These are phyloP conservation scores for Chlorops oryzae DNA, from an alignment of 1,140 invertebrate genomes.

Conservation along the genomic window DNA sequence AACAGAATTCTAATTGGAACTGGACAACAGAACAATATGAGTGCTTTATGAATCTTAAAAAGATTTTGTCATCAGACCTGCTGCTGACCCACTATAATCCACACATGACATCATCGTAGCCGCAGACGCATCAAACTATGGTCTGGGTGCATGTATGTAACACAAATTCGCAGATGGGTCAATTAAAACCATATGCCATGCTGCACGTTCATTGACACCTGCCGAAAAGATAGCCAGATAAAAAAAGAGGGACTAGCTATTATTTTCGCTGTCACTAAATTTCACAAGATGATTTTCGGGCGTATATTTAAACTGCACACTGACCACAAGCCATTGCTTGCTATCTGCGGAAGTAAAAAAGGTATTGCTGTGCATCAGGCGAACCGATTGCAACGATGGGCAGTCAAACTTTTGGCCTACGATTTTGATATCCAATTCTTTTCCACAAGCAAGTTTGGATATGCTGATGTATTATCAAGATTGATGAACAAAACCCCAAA, in stretches of 20 bases:
- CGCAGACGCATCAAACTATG: constrained; percentile 12
- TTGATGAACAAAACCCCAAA: too few relatives aligned
- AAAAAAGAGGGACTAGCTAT: constrained; percentile 49
- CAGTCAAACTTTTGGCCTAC: too few relatives aligned
- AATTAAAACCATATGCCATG: too few relatives aligned
- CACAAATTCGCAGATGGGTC: constrained; percentile 24
- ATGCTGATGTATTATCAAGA: too few relatives aligned
- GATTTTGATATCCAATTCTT: constrained; percentile 24
- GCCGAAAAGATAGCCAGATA: constrained; percentile 46
- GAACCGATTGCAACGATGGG: too few relatives aligned
- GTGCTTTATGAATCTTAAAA: constrained; percentile 6
- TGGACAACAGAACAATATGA: constrained; percentile 2
- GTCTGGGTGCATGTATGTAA: constrained; percentile 23
- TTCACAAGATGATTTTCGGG: constrained; percentile 40
- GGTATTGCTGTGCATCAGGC: constrained; percentile 3
- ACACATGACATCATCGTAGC: constrained; percentile 14
- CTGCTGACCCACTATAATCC: constrained; percentile 6
- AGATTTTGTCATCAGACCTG: constrained; percentile 6
- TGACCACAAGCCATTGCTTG: neutral
- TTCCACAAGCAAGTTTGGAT: constrained; percentile 16
- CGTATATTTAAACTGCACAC: constrained; percentile 29
- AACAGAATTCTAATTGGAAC: constrained; percentile 11
- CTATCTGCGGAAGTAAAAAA: constrained; percentile 9
- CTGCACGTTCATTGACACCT: constrained; percentile 39
- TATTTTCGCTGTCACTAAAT: constrained; percentile 44